Base-by-base conservation (phyloP, 30 jellyfish, hydroid and myxozoan genomes). In the Euphysa ruthae region DNA sequence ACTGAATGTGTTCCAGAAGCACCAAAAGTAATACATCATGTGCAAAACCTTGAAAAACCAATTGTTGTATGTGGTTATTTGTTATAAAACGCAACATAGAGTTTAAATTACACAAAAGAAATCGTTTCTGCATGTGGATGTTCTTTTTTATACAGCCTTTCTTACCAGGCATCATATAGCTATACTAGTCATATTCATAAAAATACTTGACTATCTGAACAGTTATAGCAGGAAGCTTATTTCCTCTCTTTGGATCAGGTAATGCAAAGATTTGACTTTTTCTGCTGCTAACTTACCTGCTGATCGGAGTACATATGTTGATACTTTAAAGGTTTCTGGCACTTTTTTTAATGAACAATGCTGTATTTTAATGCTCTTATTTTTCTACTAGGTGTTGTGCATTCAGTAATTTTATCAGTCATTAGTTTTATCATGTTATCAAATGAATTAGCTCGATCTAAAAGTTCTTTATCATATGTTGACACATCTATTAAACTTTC, bases 271-370 rank as follows among this genome's bases (percentile, higher is more conserved):
- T 46, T n/a, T n/a, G n/a, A n/a, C 82, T 25, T 43, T n/a, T 29
- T 55, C 77, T 38, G 46, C 26, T n/a, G 21, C 46, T 33, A 72
- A 6, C 32, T 25, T 55, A 8, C 75, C 33, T 57, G 84, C 84
- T 19, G 35, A 31, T 54, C 60, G 0, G 26, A 56, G 63, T 58
- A 71, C 34, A 70, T 71, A 71, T n/a, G n/a, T n/a, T n/a, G n/a
- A n/a, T n/a, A n/a, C n/a, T n/a, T n/a, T n/a, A n/a, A n/a, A n/a
- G n/a, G n/a, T n/a, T n/a, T n/a, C n/a, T n/a, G n/a, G 4, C 2
- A 46, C 2, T 46, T 2, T 4, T 46, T 46, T 4, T 2, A 8
- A 46, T 46, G 60, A 2, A n/a, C n/a, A n/a, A n/a, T n/a, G n/a
- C n/a, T n/a, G n/a, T n/a, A n/a, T n/a, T n/a, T n/a, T n/a, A n/a